Evolutionary conservation across 2,113 vertebrate species (phyloP), one percentile per base, ranked within the genome.

Genomic region (Triplophysa tibetana): DNA sequence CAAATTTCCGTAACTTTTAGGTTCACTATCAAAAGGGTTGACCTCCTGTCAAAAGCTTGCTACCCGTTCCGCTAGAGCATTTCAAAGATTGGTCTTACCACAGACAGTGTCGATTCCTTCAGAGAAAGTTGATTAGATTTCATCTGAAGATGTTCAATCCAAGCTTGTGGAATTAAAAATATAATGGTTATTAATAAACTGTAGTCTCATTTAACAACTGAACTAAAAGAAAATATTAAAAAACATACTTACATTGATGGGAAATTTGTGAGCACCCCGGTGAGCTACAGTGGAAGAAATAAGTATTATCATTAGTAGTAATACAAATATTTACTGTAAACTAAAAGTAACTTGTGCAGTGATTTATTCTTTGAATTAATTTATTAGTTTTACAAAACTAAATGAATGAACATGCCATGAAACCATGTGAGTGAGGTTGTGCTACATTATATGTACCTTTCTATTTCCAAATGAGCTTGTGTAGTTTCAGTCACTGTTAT

Each of bases 111-210:
- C 1, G 52, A 82, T 60, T 89, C 87, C 8, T 73, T 0, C 29
- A 93, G 83, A 1, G n/a, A 6, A 52, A 89, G 79, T 1, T 88
- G 86, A 5, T 8, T 21, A 4, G 78, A 86, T 10, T 75, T n/a
- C 33, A 16, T n/a, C 76, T 89, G 79, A 8, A 92, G 68, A 26
- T 88, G 58, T 65, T 77, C 56, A 60, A 90, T 76, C 89, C 90
- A 92, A 54, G 68, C 88, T 91, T 52, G 2, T 33, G 7, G 29
- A 17, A 2, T 62, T n/a, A 78, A 79, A 60, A 7, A 48, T 29
- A 3, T 48, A 68, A 68, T 7, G 14, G 8, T 48, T 62, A 45
- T 79, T 50, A 70, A 29, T n/a, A 0, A 45, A 45, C 43, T 45
- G 16, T 62, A 33, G 43, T 26, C 48, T 33, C 45, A 45, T 38